Evolutionary conservation across 2,797 vertebrate genomes (phyloP).

Genomic region (Rallus crepitans): DNA sequence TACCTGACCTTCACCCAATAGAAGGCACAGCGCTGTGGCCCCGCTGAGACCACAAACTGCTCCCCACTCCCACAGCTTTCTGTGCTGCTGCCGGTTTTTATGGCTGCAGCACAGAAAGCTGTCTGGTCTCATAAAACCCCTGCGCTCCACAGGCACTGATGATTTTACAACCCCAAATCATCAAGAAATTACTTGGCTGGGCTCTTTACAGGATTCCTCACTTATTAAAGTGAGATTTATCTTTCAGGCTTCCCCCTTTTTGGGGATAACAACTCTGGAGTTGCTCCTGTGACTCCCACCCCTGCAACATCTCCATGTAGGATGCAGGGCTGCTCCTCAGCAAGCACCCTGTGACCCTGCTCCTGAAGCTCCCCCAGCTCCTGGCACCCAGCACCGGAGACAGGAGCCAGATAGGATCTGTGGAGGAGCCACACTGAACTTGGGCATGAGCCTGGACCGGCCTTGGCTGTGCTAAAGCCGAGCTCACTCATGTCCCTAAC

Average conservation of each 20-base stretch:
- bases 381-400: rapidly evolving
- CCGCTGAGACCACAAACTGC: background rate
- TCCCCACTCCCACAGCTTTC: background rate
- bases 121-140: background rate
- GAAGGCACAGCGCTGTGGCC: too few relatives aligned
- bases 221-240: constrained; percentile 32
- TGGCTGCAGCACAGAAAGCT: background rate
- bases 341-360: background rate
- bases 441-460: rapidly evolving
- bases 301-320: background rate
- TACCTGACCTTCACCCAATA: background rate
- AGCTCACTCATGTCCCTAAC: rapidly evolving
- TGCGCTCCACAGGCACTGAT: background rate
- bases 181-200: constrained; percentile 17
- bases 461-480: background rate
- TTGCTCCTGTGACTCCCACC: background rate
- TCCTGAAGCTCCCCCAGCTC: background rate
- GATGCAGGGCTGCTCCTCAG: background rate
- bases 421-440: background rate
- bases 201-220: background rate
- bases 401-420: background rate
- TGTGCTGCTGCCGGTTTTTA: background rate
- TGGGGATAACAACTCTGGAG: background rate
- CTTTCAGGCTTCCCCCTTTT: background rate
- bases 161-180: constrained; percentile 38